Conservation (phyloP, 2,888 invertebrate species). For the Nasonia oneida region DNA sequence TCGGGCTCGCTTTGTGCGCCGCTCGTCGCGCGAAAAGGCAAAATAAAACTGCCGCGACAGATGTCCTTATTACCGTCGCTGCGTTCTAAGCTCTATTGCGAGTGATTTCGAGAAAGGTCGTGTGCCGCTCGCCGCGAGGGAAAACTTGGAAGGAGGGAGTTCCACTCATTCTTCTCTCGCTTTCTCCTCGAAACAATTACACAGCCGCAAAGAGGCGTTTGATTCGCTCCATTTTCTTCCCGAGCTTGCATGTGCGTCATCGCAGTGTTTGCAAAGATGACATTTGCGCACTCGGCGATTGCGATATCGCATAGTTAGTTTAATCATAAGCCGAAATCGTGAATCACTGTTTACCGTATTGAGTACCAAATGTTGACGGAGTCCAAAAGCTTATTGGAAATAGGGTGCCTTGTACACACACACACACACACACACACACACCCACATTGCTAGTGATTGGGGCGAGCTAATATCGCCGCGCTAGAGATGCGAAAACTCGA, state of each 20-base stretch:
- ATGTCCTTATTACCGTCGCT: background rate
- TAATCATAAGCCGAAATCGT: too few relatives aligned
- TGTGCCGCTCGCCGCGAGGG: too few relatives aligned
- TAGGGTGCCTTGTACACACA: background rate
- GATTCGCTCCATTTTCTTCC: too few relatives aligned
- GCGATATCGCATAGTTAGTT: too few relatives aligned
- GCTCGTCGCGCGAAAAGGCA: background rate
- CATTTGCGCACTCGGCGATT: too few relatives aligned
- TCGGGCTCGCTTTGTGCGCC: background rate
- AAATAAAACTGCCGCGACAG: background rate
- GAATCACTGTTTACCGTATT: background rate
- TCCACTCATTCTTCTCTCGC: background rate
- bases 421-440: background rate
- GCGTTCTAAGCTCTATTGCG: background rate
- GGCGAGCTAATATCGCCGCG: background rate
- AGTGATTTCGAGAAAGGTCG: conserved; percentile 6
- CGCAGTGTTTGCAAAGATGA: too few relatives aligned
- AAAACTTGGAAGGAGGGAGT: background rate
- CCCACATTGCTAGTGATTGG: background rate
- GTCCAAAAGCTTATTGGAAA: conserved; percentile 10
- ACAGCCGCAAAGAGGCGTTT: too few relatives aligned
- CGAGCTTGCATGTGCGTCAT: too few relatives aligned
- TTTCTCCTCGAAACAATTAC: background rate
- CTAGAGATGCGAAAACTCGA: background rate
- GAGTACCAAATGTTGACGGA: background rate